phyloP scores from a whole-genome alignment of 2,888 invertebrate genomes.

The Melieria picta region DNA sequence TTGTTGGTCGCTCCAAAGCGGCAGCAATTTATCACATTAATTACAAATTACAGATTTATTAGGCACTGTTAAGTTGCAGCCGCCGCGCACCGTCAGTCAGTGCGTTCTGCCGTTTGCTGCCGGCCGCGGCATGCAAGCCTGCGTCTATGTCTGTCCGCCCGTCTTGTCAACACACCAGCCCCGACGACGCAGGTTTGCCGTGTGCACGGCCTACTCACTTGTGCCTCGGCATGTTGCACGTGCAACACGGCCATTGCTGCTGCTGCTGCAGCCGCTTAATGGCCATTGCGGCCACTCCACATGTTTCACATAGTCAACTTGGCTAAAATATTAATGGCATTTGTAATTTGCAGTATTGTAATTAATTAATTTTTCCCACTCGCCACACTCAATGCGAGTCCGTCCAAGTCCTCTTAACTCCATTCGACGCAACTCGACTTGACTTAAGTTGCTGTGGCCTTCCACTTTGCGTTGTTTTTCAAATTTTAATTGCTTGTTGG shows the following conservation, averaged over 20 bases:
- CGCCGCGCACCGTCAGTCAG: neutral
- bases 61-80: conserved; percentile 23
- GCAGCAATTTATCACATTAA: conserved; percentile 32
- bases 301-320: conserved; percentile 22
- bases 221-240: conserved; percentile 21
- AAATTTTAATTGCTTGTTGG: too few species aligned
- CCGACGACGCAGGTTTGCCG: too few species aligned
- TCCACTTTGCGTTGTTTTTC: too few species aligned
- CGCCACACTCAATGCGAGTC: too few species aligned
- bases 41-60: conserved; percentile 36
- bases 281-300: neutral
- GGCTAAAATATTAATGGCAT: conserved; percentile 34
- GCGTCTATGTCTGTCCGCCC: too few species aligned
- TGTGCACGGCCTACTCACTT: neutral
- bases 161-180: too few species aligned
- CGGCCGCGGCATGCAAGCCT: neutral
- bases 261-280: neutral
- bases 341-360: conserved; percentile 34
- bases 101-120: neutral
- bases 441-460: too few species aligned
- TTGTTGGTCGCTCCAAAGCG: neutral
- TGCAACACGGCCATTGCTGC: neutral
- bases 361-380: conserved; percentile 31
- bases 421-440: too few species aligned
- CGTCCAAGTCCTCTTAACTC: too few species aligned